A percentile compares a stretch with the other conserved stretches of the same genome.
phyloP scores from a whole-genome alignment of 2,113 vertebrate species.

The Serinus canaria region DNA sequence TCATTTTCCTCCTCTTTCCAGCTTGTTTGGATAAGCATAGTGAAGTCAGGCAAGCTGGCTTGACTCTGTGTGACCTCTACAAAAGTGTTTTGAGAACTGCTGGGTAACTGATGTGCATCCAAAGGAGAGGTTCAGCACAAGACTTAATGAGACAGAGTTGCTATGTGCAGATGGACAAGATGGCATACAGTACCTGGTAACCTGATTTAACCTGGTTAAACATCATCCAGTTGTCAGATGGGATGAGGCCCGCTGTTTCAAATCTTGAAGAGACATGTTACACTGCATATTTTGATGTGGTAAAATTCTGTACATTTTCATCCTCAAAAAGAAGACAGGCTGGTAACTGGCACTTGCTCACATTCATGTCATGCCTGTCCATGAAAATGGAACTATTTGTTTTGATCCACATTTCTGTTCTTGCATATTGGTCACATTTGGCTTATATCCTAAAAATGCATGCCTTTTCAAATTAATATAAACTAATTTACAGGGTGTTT shows the following conservation, averaged over 20 bases:
- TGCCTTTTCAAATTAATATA: background rate
- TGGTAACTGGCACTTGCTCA: background rate
- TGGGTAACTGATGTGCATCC: background rate
- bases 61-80: background rate
- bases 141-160: background rate
- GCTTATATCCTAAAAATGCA: background rate
- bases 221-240: background rate
- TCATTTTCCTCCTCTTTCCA: background rate
- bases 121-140: background rate
- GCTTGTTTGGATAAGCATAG: background rate
- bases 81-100: background rate
- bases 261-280: background rate
- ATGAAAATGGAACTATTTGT: background rate
- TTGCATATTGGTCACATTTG: background rate
- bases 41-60: background rate
- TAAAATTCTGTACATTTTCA: background rate
- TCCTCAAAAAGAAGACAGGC: background rate
- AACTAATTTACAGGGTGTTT: background rate
- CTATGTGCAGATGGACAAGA: background rate
- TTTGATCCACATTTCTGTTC: background rate
- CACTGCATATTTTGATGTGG: background rate
- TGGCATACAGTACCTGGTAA: background rate
- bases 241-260: background rate
- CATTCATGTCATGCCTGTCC: fast-evolving
- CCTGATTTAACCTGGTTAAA: background rate